Conservation (phyloP, 1,140 invertebrate species). For the Idris sp. region DNA sequence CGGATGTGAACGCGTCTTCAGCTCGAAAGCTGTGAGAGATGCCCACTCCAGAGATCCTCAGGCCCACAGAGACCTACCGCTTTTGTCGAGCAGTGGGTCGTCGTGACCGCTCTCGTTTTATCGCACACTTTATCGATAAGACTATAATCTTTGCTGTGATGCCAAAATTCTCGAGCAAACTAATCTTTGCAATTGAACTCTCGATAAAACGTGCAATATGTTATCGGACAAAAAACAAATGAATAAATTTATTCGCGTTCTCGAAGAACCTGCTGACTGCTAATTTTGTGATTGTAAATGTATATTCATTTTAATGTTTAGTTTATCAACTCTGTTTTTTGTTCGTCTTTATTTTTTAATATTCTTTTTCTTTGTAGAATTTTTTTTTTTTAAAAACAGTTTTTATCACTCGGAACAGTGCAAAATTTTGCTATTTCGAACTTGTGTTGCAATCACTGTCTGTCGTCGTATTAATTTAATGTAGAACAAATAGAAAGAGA, state of each 20-base stretch:
- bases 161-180: conserved; percentile 69
- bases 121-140: conserved; percentile 65
- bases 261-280: conserved; percentile 36
- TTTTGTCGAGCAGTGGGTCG: conserved; percentile 69
- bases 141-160: conserved; percentile 75
- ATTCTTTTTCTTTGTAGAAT: conserved; percentile 2
- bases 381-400: no score
- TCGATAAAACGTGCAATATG: conserved; percentile 70
- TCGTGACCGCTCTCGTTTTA: conserved; percentile 74
- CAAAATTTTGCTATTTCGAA: conserved; percentile 41
- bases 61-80: conserved; percentile 72
- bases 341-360: conserved; percentile 18
- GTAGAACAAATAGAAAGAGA: conserved; percentile 57
- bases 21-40: conserved; percentile 80
- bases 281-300: conserved; percentile 54
- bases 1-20: conserved; percentile 82
- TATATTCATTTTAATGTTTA: conserved; percentile 34
- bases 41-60: conserved; percentile 79
- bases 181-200: conserved; percentile 52
- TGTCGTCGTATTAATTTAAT: conserved; percentile 53
- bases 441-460: conserved; percentile 39
- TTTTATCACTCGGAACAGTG: conserved; percentile 19
- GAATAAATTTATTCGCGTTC: conserved; percentile 40
- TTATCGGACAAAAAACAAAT: no score
- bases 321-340: conserved; percentile 33